Conservation (phyloP, 2,797 vertebrate genomes). For the Philypnodon macrostomus region DNA sequence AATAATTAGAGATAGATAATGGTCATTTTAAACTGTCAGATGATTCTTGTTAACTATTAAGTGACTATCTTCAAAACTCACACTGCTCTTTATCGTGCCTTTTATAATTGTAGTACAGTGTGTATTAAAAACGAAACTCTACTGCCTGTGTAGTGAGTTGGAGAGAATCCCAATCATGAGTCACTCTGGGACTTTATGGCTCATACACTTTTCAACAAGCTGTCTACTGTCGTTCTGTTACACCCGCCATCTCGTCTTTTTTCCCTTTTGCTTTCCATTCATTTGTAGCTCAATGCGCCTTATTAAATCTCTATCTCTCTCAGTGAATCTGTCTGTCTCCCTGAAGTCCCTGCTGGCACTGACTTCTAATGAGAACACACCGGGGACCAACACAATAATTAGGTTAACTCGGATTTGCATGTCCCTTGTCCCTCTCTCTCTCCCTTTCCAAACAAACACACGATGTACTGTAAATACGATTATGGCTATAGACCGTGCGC, state of each 20-base stretch:
- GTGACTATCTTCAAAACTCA: too few species aligned
- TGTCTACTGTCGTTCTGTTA: conserved; percentile 25
- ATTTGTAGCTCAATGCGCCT: conserved; percentile 43
- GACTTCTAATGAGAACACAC: conserved; percentile 67
- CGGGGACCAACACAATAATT: conserved; percentile 70
- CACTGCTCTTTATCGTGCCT: too few species aligned
- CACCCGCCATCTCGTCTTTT: conserved; percentile 23
- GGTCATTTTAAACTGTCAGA: not conserved
- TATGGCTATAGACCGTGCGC: conserved; percentile 18
- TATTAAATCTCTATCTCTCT: conserved; percentile 37
- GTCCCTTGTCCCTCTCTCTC: conserved; percentile 22
- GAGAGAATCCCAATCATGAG: conserved; percentile 28
- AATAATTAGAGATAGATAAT: too few species aligned
- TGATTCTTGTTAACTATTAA: too few species aligned
- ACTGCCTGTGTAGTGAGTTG: conserved; percentile 4
- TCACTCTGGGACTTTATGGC: conserved; percentile 39
- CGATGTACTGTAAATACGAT: conserved; percentile 34
- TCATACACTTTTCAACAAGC: conserved; percentile 48
- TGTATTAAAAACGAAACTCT: conserved; percentile 1
- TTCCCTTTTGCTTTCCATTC: conserved; percentile 46
- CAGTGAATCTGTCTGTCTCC: conserved; percentile 5
- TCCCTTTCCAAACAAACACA: conserved; percentile 8
- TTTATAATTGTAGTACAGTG: conserved; percentile 5
- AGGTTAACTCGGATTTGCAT: conserved; percentile 70
- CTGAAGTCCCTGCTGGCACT: conserved; percentile 51